Evolutionary conservation across 1,140 invertebrate species (phyloP).

Genomic region (Metaphire vulgaris): DNA sequence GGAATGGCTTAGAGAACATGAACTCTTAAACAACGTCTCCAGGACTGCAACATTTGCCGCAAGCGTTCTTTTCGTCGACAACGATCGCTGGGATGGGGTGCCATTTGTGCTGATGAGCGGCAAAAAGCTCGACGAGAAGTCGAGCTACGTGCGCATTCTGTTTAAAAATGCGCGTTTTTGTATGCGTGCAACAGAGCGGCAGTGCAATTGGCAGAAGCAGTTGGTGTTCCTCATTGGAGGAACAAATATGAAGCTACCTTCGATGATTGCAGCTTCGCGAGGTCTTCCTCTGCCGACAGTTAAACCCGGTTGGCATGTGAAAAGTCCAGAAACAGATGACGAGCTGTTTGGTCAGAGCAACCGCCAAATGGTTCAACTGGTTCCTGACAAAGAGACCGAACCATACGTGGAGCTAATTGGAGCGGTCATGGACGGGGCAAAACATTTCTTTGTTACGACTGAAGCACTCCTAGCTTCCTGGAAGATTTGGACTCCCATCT

Average conservation of each 20-base stretch:
- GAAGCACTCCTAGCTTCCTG: conserved; percentile 26
- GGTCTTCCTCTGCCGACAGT: conserved; percentile 6
- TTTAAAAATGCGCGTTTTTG: conserved; percentile 42
- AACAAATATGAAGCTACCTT: not conserved
- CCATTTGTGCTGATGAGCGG: conserved; percentile 48
- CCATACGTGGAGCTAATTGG: conserved; percentile 24
- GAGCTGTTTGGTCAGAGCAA: conserved; percentile 19
- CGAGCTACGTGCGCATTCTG: conserved; percentile 44
- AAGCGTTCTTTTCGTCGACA: conserved; percentile 37
- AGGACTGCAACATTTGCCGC: conserved; percentile 48
- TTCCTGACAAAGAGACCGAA: conserved; percentile 5
- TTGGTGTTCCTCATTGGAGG: conserved; percentile 23
- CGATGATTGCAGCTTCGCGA: conserved; percentile 19
- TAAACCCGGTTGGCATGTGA: conserved; percentile 19
- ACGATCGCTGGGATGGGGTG: conserved; percentile 45
- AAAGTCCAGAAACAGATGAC: conserved; percentile 3
- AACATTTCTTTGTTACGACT: conserved; percentile 27
- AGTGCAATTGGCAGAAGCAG: conserved; percentile 16
- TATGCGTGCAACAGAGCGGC: not conserved
- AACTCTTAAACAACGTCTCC: conserved; percentile 29
- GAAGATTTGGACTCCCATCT: conserved; percentile 22
- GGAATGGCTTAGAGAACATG: conserved; percentile 36
- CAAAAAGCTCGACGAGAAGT: conserved; percentile 44
- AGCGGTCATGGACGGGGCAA: conserved; percentile 23
- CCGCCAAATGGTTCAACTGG: conserved; percentile 8